Conservation (phyloP, 2,888 invertebrate genomes). For the Stegana nigrithorax region DNA sequence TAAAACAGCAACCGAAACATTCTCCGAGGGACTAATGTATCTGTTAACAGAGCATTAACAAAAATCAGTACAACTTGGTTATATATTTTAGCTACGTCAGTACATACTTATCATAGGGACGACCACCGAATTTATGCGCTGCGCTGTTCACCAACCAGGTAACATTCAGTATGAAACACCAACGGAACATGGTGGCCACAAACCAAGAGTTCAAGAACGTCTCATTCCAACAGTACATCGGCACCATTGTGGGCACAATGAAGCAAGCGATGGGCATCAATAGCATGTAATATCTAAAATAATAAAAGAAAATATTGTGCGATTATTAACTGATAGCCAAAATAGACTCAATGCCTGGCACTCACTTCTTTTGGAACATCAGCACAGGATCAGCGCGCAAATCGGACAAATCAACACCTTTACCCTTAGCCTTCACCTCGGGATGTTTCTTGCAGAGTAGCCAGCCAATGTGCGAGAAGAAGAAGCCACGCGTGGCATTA, state of each 20-base stretch:
- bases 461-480: conserved; percentile 98
- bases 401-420: conserved; percentile 86
- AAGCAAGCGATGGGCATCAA: conserved; percentile 83
- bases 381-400: conserved; percentile 84
- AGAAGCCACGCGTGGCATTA: conserved; percentile 92
- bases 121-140: conserved; percentile 84
- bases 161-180: conserved; percentile 82
- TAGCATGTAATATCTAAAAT: conserved; percentile 77
- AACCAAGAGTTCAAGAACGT: conserved; percentile 76
- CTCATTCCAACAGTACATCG: conserved; percentile 85
- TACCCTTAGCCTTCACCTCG: conserved; percentile 87
- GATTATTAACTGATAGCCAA: background rate
- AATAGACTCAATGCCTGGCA: conserved; percentile 34
- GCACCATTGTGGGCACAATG: conserved; percentile 79
- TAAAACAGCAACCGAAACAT: conserved; percentile 73
- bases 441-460: conserved; percentile 90
- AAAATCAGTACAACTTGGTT: background rate
- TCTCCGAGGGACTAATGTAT: conserved; percentile 77
- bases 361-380: conserved; percentile 89
- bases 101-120: conserved; percentile 79
- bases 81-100: background rate
- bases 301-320: conserved; percentile 9
- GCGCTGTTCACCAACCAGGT: conserved; percentile 93
- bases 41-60: conserved; percentile 52
- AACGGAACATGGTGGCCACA: conserved; percentile 80